Base-by-base conservation (phyloP, 2,797 vertebrate species). In the Rhinatrema bivittatum region DNA sequence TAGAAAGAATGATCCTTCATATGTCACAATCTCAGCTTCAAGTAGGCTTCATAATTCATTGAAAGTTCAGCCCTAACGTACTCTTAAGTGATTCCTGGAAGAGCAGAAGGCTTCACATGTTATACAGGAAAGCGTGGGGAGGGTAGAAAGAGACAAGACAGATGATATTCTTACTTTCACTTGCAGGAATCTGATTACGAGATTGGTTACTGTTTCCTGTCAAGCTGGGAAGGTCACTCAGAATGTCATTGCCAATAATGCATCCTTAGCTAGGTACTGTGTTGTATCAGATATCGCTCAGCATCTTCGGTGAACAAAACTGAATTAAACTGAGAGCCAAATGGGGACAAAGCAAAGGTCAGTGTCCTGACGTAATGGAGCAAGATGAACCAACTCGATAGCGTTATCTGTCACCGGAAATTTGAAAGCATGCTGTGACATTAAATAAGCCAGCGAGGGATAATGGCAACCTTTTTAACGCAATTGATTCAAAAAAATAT, bases 161-260 rank as follows among this genome's bases (percentile, higher is more conserved):
- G 28, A 25, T 42, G 18, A 37, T 24, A 16, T 10, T 14, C 17
- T 5, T 17, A 11, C 3, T 16, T 34, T 29, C 25, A 12, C 22
- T n/a, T 28, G 28, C 47, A 18, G 28, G 13, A 23, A 16, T 46
- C 35, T 32, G 23, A 11, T 40, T 32, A 46, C 30, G 22, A 11
- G 31, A 9, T 13, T 29, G 35, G 1, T 6, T 21, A 9, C 36
- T 32, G 30, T 9, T 2, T 0, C 15, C 9, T 22, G 15, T 15
- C 5, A 15, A 0, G 0, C 19, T n/a, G 28, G 9, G 10, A 5
- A 2, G 15, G 21, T 0, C 0, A 9, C 21, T 33, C 2, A 1
- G 37, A 39, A 41, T 9, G 2, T 22, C 7, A 14, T 7, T 33
- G 1, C 1, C 7, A 14, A 15, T 44, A 37, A 40, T 31, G 28